Conservation (phyloP, 2,113 vertebrate genomes). For the Dasyornis broadbenti region DNA sequence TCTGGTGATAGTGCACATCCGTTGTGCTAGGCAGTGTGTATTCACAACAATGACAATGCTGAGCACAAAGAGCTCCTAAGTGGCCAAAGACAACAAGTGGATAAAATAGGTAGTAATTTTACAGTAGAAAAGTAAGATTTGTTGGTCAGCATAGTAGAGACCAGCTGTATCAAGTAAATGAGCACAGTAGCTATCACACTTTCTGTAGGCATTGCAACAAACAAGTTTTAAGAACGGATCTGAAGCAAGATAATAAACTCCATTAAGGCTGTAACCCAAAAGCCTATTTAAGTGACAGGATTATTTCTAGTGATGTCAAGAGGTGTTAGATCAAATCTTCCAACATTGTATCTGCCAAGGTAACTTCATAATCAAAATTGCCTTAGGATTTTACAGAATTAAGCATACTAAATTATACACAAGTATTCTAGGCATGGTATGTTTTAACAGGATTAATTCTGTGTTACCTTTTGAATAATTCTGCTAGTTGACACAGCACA, state of each 20-base stretch:
- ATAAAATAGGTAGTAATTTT: not conserved
- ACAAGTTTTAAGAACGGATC: not conserved
- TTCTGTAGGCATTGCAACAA: not conserved
- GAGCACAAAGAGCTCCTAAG: not conserved
- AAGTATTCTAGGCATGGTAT: not conserved
- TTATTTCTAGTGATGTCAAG: not conserved
- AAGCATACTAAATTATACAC: not conserved
- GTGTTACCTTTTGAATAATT: not conserved
- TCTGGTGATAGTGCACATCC: not conserved
- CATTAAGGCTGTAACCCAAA: not conserved
- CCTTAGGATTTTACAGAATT: not conserved
- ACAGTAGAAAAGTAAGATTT: not conserved
- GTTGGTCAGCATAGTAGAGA: not conserved
- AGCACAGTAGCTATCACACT: fast-evolving
- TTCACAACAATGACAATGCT: fast-evolving
- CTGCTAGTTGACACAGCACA: not conserved
- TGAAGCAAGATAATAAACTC: not conserved
- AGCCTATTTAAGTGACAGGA: not conserved
- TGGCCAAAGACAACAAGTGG: not conserved
- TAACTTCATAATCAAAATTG: not conserved
- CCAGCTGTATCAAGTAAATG: not conserved
- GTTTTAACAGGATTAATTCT: not conserved
- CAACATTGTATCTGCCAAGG: not conserved
- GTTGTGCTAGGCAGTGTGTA: not conserved
- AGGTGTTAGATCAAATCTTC: not conserved